Evolutionary conservation across 2,797 vertebrate genomes (phyloP).

Genomic region (Steatocranus sp.): DNA sequence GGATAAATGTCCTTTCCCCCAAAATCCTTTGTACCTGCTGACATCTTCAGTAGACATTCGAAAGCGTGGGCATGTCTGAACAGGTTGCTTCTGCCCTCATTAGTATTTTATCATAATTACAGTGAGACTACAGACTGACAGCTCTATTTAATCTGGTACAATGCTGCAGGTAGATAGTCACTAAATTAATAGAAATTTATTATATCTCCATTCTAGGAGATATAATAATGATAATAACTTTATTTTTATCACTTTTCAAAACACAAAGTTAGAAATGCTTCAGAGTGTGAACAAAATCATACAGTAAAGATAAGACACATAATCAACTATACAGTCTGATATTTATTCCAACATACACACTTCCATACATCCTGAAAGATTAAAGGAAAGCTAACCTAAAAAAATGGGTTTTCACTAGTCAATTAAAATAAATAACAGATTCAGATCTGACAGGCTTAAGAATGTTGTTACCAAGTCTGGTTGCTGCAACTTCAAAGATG

Average conservation of each 20-base stretch:
- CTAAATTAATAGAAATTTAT: slow-evolving; percentile 22
- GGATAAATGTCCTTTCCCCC: slow-evolving; percentile 40
- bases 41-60: slow-evolving; percentile 68
- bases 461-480: neutral
- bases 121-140: slow-evolving; percentile 51
- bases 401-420: neutral
- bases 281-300: neutral
- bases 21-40: slow-evolving; percentile 56
- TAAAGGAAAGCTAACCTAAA: neutral
- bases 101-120: slow-evolving; percentile 74
- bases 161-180: slow-evolving; percentile 23
- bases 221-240: neutral
- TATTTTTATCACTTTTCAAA: neutral
- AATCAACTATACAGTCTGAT: neutral
- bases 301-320: neutral
- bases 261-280: neutral
- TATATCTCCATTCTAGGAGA: neutral
- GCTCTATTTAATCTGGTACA: slow-evolving; percentile 58
- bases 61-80: slow-evolving; percentile 55
- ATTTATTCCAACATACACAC: neutral
- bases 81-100: slow-evolving; percentile 62
- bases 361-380: neutral
- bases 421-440: neutral
- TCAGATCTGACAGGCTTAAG: neutral
- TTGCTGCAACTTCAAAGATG: neutral